Conservation (phyloP, 2,113 vertebrate genomes). For the Peromyscus leucopus region DNA sequence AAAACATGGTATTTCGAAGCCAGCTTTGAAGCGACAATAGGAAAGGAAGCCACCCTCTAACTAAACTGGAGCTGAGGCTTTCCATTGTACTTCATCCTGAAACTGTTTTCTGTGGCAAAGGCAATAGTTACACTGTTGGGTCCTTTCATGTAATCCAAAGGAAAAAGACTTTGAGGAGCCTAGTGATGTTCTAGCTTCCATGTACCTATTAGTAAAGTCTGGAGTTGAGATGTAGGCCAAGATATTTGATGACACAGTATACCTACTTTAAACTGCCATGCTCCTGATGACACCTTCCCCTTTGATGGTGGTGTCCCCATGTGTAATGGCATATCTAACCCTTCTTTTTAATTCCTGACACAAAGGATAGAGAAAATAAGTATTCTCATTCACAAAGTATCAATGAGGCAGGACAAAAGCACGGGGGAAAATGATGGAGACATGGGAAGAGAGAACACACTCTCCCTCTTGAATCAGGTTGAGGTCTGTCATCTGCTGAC, state of each 20-base stretch:
- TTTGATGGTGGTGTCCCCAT: background rate
- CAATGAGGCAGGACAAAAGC: background rate
- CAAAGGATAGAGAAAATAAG: background rate
- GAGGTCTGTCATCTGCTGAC: background rate
- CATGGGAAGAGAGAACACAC: background rate
- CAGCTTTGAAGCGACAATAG: background rate
- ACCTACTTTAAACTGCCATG: background rate
- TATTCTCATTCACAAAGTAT: background rate
- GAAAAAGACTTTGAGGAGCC: background rate
- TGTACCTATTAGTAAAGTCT: background rate
- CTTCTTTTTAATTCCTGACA: background rate
- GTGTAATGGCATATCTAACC: background rate
- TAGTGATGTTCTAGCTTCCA: background rate
- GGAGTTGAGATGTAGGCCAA: background rate
- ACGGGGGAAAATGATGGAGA: background rate
- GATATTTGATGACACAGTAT: background rate
- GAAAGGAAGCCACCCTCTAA: background rate
- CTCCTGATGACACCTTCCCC: too few species aligned
- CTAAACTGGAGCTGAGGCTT: background rate
- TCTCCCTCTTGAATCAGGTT: background rate
- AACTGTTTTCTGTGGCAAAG: background rate
- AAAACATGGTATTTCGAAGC: slow-evolving; percentile 40
- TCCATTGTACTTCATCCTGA: background rate
- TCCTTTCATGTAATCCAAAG: background rate
- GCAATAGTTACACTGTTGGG: background rate